phyloP scores from a whole-genome alignment of 2,113 vertebrate species.

The Quiscalus mexicanus region DNA sequence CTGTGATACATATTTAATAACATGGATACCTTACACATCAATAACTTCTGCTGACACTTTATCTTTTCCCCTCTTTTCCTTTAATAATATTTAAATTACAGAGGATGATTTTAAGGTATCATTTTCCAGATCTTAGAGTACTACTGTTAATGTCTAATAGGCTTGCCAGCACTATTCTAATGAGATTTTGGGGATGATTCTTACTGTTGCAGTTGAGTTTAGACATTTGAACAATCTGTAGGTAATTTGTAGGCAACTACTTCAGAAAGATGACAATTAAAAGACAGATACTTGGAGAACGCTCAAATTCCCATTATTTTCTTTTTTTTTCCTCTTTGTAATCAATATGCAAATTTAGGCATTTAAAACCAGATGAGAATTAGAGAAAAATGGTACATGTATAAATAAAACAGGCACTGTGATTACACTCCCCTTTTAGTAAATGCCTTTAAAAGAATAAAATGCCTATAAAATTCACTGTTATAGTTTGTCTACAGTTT shows the following conservation, averaged over 20 bases:
- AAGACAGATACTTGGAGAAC: not conserved
- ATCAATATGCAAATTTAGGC: not conserved
- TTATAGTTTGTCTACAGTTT: not conserved
- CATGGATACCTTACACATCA: not conserved
- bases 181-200: not conserved
- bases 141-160: not conserved
- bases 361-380: not conserved
- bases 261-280: not conserved
- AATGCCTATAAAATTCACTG: not conserved
- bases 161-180: not conserved
- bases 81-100: conserved; percentile 18
- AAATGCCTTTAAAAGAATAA: not conserved
- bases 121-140: not conserved
- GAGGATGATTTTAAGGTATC: not conserved
- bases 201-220: not conserved
- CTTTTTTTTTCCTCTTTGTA: not conserved
- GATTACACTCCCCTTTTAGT: not conserved
- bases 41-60: not conserved
- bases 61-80: not conserved
- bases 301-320: not conserved
- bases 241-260: not conserved
- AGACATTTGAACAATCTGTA: not conserved
- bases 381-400: not conserved
- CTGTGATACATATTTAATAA: not conserved
- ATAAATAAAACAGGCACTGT: not conserved